Base-by-base conservation (phyloP, 2,888 invertebrate genomes). In the Tetanocera ferruginea region DNA sequence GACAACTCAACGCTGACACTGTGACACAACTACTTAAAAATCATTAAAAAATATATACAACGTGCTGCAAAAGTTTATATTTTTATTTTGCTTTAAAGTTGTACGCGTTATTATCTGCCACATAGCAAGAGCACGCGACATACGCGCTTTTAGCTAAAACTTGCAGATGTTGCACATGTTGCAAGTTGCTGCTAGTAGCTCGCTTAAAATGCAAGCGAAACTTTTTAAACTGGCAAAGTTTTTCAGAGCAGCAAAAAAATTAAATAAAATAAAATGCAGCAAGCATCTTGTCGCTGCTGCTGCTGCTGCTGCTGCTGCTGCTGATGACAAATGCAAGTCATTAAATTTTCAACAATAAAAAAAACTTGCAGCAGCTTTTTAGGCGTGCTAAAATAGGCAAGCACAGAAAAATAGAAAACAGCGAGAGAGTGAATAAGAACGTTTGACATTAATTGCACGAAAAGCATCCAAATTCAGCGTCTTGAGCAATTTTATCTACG, bases 271-370 rank as follows among this genome's bases (percentile, higher is more conserved):
- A 71, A 71, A 5, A 5, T 49, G n/a, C 43, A 14, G 19, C 31
- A 31, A 52, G 28, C 49, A 37, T n/a, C 19, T 8, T 6, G 37
- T 34, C n/a, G 31, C 43, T 23, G n/a, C 37, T 19, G 64, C 74
- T 23, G 74, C 28, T 74, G 62, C 25, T 5, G 34, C 64, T 31
- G 17, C 64, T 31, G 25, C 64, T 34, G 14, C 31, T 28, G 62
- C 73, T 19, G 62, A 49, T 73, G 74, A 74, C 64, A 74, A 74
- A 74, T 74, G 74, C 74, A 66, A n/a, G 51, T 74, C 74, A 74
- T 74, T 74, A 64, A 66, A 66, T 66, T 64, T 74, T 64, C 17
- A n/a, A 73, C 25, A 64, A 1, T 57, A 17, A 19, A 31, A 31
- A 28, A 25, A 52, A 52, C 49, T 62, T 62, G 62, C 37, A 19